A percentile compares a stretch with the other conserved stretches of the same genome.
phyloP scores from a whole-genome alignment of 2,888 invertebrate species.

The Cephus spinipes region DNA sequence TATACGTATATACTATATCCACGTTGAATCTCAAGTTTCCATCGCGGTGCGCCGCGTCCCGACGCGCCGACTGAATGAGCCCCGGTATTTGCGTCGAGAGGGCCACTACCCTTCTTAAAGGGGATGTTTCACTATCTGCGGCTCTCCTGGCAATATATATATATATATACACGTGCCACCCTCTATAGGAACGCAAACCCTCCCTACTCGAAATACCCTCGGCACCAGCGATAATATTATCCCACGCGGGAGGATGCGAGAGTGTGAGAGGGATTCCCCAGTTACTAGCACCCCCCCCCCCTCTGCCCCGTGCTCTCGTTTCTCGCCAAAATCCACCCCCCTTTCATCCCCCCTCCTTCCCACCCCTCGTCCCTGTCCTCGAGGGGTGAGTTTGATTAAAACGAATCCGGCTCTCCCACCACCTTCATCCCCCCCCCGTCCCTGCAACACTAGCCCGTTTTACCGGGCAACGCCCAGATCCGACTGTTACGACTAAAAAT shows the following conservation, averaged over 20 bases:
- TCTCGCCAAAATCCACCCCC: neutral
- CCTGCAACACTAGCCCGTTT: conserved; percentile 20
- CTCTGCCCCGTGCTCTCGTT: neutral
- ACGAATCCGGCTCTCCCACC: conserved; percentile 27
- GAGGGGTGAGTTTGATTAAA: conserved; percentile 35
- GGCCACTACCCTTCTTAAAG: conserved; percentile 18
- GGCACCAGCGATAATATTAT: conserved; percentile 6
- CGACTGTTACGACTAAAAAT: neutral
- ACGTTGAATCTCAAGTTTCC: conserved; percentile 1
- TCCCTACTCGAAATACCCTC: neutral
- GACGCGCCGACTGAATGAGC: neutral
- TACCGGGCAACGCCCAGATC: conserved; percentile 34
- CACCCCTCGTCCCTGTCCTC: conserved; percentile 2
- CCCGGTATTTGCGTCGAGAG: conserved; percentile 9
- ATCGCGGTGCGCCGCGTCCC: neutral
- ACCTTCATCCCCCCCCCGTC: neutral
- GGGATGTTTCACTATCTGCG: conserved; percentile 10
- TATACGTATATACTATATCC: neutral
- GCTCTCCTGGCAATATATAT: neutral
- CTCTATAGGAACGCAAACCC: neutral
- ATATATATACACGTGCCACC: neutral
- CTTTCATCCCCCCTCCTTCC: conserved; percentile 1
- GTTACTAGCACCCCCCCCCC: neutral
- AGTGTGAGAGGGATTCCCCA: conserved; percentile 6
- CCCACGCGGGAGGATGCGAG: conserved; percentile 11